Evolutionary conservation across 2,888 invertebrate species (phyloP).

Genomic region (Tetranychus truncatus): DNA sequence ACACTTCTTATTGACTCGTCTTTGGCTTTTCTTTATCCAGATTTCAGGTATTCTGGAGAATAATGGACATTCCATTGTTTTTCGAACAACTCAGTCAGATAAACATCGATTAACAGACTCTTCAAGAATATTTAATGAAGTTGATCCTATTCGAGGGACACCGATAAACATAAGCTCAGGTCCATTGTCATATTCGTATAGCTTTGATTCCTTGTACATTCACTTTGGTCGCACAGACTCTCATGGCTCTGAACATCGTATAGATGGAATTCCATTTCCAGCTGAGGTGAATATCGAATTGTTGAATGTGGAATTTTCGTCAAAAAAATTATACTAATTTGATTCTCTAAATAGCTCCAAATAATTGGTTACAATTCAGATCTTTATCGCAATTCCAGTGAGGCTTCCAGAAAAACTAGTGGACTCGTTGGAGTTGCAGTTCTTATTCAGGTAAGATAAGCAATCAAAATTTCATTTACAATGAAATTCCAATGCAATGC

Average conservation of each 20-base stretch:
- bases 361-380: constrained; percentile 91
- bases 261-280: constrained; percentile 86
- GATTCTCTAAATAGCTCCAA: constrained; percentile 59
- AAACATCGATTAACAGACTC: constrained; percentile 4
- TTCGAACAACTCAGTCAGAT: constrained; percentile 54
- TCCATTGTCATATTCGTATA: constrained; percentile 83
- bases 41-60: constrained; percentile 58
- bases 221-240: constrained; percentile 81
- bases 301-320: neutral
- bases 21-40: neutral
- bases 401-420: constrained; percentile 69
- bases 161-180: constrained; percentile 84
- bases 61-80: constrained; percentile 83
- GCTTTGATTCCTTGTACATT: constrained; percentile 75
- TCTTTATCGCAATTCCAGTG: constrained; percentile 84
- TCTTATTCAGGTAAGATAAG: constrained; percentile 59
- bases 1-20: neutral
- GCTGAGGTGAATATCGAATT: constrained; percentile 55
- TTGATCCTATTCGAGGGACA: constrained; percentile 29
- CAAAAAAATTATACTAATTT: constrained; percentile 17
- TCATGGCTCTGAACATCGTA: constrained; percentile 87
- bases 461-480: too few species aligned
- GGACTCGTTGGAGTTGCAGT: constrained; percentile 86
- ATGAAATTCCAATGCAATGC: too few species aligned
- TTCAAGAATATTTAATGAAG: neutral